Percentiles rank a stretch among this genome's conserved stretches.
Evolutionary conservation across 2,797 vertebrate genomes (phyloP).

Genomic region (Eulemur mongoz): DNA sequence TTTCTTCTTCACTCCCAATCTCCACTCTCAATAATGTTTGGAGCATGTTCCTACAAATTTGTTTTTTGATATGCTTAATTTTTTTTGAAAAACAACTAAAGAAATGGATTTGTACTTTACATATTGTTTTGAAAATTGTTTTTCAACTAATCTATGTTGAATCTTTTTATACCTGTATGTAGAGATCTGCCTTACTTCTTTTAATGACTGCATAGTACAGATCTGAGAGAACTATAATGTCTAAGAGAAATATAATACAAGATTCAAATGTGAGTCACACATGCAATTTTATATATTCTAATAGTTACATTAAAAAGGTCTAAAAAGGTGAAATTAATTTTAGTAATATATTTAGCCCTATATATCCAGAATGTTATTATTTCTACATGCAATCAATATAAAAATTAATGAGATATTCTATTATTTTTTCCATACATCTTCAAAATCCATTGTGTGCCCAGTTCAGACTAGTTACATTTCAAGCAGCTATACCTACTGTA

Average conservation of each 20-base stretch:
- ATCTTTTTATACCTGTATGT: neutral
- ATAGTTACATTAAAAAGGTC: neutral
- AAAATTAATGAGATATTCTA: neutral
- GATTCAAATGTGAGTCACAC: conserved; percentile 25
- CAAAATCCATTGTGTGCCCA: neutral
- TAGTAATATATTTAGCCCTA: conserved; percentile 19
- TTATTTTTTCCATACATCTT: neutral
- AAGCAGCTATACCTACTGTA: neutral
- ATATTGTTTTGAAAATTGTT: conserved; percentile 31
- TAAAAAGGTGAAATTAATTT: conserved; percentile 20
- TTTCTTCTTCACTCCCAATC: neutral
- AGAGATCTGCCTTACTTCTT: neutral
- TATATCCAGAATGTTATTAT: neutral
- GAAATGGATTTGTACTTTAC: neutral
- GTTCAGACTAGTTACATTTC: neutral
- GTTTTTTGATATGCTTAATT: neutral
- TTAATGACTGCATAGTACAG: neutral
- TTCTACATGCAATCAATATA: neutral
- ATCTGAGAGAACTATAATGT: neutral
- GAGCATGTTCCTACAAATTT: neutral
- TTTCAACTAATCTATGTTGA: neutral
- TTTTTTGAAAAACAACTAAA: neutral
- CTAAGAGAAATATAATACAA: conserved; percentile 20
- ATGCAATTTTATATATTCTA: neutral
- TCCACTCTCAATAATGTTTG: neutral